Base-by-base conservation (phyloP, 2,113 vertebrate genomes). In the Notarius lentiginosus region DNA sequence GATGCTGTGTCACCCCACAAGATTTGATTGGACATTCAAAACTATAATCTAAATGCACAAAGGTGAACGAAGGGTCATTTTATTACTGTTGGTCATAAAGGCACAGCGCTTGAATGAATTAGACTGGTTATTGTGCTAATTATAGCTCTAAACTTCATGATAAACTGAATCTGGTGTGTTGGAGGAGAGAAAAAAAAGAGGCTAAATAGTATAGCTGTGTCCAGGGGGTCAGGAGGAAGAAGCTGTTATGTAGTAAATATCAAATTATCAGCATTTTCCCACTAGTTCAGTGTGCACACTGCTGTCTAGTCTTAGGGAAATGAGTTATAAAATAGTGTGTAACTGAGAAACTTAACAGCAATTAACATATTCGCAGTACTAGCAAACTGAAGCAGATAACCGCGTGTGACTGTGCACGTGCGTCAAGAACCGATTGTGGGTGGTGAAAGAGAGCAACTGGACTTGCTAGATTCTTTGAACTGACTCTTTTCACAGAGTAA, bases 1-100 rank as follows among this genome's bases (percentile, higher is more conserved):
- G 65, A 72, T 70, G 82, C 65, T 83, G 49, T 56, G 27, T 83
- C 84, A 85, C 73, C 14, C 56, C 47, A 18, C 47, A 27, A 12
- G 41, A 41, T 41, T 41, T 2, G 41, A 10, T 53, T 14, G 47
- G 49, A 24, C 73, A n/a, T 7, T 24, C 17, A 73, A 34, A 24
- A 22, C 18, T 47, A 73, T 11, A 49, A 11, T 22, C 70, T 10
- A 41, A 3, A 72, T 10, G 70, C 70, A 20, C 9, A 27, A 12
- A 20, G 30, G 34, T 68, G 66, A 34, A 15, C 17, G 17, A 68
- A 41, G 0, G 7, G 30, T 18, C 30, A 2, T 18, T 7, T 41
- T 9, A 41, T 9, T 20, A 68, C 27, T n/a, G 10, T 2, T 66
- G 24, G 65, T 11, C 5, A 2, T 51, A 24, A 75, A 49, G 34